Conservation (phyloP, 53 echinoderm and acorn worm genomes). For the Antedon mediterranea region DNA sequence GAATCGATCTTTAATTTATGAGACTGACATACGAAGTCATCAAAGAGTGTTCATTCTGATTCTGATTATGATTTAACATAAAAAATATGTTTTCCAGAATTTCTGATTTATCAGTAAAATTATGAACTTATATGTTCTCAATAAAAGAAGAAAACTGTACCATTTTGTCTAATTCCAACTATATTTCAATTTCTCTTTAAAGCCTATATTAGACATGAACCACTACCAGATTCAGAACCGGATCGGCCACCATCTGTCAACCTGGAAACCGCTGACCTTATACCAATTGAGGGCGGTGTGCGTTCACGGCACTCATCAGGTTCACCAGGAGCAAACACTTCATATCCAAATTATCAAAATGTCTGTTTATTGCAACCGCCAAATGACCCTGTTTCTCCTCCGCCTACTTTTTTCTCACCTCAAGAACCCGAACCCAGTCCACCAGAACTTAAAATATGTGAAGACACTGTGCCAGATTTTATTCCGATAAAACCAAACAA, state of each 20-base stretch:
- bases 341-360: not conserved
- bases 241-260: slow-evolving; percentile 1
- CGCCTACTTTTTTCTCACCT: not conserved
- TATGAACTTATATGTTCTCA: too few species aligned
- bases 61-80: too few species aligned
- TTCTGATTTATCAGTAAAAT: too few species aligned
- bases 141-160: too few species aligned
- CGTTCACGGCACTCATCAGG: not conserved
- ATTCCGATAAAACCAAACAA: not conserved
- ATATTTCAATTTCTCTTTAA: not conserved
- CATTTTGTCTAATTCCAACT: too few species aligned
- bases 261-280: not conserved
- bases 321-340: not conserved
- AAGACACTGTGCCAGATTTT: not conserved
- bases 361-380: not conserved
- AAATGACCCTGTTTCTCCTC: not conserved
- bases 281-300: not conserved
- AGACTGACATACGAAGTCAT: too few species aligned
- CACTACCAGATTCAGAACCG: slow-evolving; percentile 23
- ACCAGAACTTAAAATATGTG: not conserved
- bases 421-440: not conserved
- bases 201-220: slow-evolving; percentile 56
- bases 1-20: too few species aligned
- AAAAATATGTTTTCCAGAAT: too few species aligned
- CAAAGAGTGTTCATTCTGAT: too few species aligned